Base-by-base conservation (phyloP, 2,888 invertebrate species). In the Drosophila paramelanica region DNA sequence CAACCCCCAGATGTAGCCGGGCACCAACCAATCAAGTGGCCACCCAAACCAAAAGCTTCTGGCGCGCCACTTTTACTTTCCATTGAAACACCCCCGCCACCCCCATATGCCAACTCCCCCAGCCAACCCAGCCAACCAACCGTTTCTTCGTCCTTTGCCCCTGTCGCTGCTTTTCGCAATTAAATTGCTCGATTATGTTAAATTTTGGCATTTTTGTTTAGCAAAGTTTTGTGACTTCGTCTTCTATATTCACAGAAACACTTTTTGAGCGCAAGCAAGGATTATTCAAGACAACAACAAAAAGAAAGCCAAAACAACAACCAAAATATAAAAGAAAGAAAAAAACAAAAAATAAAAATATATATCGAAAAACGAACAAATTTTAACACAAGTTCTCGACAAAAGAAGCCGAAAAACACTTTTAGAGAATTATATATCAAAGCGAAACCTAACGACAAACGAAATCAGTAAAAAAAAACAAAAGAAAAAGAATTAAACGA, bases 261-360 rank as follows among this genome's bases (percentile, higher is more conserved):
- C 89, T 90, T 91, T 84, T 90, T 90, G 89, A 91, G 80, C 90
- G 89, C 90, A 88, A 89, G 88, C 83, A 88, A 90, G 86, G 89
- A 90, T 86, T 90, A 81, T 89, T 84, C 85, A 79, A 79, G 77
- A 78, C 71, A 67, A 73, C 71, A 70, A 55, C 62, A 53, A 62
- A 70, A 66, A 50, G 60, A 66, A 73, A 73, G 74, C 73, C 46
- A 60, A 56, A 66, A 62, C 23, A 38, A 61, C 60, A 69, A 17
- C 17, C 17, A 17, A 17, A 17, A 17, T 17, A 17, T 17, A 17
- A 59, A 42, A 60, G 50, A 73, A 73, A 72, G 52, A 57, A 51
- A 73, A 75, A 57, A 46, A 57, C 59, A 74, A 69, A 38, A 57
- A 46, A 49, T 56, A 50, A 50, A 67, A 67, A 71, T 17, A 56